Percentiles rank a stretch among this genome's conserved stretches.
Evolutionary conservation across 2,888 invertebrate genomes (phyloP).

Genomic region (Dastarcus helophoroides): DNA sequence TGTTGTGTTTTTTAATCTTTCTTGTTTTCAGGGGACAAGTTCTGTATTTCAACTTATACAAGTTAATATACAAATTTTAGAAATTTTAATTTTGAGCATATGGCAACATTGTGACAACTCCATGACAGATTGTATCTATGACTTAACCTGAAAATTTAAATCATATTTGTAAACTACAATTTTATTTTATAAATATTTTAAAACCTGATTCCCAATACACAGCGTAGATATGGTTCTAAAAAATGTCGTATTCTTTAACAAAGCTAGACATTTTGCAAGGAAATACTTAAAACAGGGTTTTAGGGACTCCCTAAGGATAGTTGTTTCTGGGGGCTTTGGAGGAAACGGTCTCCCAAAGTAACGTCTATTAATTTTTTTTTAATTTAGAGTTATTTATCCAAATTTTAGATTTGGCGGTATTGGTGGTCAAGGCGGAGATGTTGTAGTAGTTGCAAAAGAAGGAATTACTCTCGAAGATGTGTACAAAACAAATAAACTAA

Average conservation of each 20-base stretch:
- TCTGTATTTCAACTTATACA: no score
- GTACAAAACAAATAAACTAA: slow-evolving; percentile 41
- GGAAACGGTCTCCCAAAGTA: slow-evolving; percentile 57
- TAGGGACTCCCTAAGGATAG: slow-evolving; percentile 68
- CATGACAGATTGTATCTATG: no score
- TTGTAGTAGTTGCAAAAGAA: slow-evolving; percentile 60
- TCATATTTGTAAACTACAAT: no score
- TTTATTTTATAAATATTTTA: no score
- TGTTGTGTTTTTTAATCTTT: no score
- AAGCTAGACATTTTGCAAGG: slow-evolving; percentile 41
- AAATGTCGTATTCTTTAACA: slow-evolving; percentile 26
- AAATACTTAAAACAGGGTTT: slow-evolving; percentile 47
- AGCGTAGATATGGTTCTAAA: slow-evolving; percentile 24
- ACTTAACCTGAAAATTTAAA: no score
- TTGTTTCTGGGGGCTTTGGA: slow-evolving; percentile 75
- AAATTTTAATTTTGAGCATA: no score
- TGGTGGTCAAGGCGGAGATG: slow-evolving; percentile 86
- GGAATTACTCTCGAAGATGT: slow-evolving; percentile 45
- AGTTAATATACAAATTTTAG: no score
- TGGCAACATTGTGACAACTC: no score
- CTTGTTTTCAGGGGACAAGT: no score
- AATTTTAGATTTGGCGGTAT: slow-evolving; percentile 70
- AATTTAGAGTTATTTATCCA: slow-evolving; percentile 3
- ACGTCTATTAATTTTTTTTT: slow-evolving; percentile 4
- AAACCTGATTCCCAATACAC: no score